Evolutionary conservation across 2,888 invertebrate species (phyloP).

Genomic region (Plebejus melissa): DNA sequence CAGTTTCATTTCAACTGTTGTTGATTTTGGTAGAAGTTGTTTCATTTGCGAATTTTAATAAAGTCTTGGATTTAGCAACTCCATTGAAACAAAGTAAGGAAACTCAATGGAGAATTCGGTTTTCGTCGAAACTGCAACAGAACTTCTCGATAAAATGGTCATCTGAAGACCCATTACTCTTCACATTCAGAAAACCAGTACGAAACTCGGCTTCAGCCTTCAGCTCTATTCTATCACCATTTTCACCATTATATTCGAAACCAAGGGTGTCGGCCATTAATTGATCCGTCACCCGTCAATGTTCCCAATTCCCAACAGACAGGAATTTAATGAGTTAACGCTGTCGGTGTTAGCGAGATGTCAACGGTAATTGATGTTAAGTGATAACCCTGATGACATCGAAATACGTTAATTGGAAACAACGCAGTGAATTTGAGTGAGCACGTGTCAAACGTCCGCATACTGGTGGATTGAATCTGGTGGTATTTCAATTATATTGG

Average conservation of each 20-base stretch:
- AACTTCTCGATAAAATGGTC: neutral
- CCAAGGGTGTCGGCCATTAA: neutral
- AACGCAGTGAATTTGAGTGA: neutral
- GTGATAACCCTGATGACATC: conserved; percentile 9
- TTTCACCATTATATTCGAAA: neutral
- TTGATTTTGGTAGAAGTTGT: neutral
- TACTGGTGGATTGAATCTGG: no score
- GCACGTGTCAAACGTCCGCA: neutral
- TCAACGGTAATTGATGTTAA: conserved; percentile 15
- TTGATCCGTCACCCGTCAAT: conserved; percentile 15
- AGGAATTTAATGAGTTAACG: neutral
- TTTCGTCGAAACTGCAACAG: neutral
- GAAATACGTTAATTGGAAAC: conserved; percentile 2
- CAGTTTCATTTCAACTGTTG: neutral
- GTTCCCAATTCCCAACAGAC: neutral
- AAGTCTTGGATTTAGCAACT: neutral
- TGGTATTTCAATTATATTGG: no score
- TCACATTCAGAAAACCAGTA: no score
- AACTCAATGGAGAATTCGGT: neutral
- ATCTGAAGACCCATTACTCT: neutral
- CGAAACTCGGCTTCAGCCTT: no score
- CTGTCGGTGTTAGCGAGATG: neutral
- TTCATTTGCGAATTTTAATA: neutral
- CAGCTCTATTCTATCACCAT: no score
- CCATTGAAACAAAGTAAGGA: no score